Evolutionary conservation across 2,888 invertebrate genomes (phyloP).

Genomic region (Luperina testacea): DNA sequence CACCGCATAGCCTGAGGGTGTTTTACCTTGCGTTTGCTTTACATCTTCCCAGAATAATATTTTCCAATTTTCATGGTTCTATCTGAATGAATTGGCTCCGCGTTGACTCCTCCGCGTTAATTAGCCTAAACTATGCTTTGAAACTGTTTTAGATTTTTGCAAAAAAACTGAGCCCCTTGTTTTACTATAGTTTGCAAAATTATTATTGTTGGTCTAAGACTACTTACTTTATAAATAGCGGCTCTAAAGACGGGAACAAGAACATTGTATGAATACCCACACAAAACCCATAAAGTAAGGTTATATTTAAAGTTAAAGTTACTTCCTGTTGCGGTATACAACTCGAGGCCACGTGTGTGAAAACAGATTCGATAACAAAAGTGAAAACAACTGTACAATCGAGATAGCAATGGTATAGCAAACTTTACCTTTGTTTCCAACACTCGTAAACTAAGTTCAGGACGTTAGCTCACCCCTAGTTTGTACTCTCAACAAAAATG

Average conservation of each 20-base stretch:
- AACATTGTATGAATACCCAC: neutral
- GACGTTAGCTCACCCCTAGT: slow-evolving; percentile 64
- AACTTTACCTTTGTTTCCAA: slow-evolving; percentile 68
- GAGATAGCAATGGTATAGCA: slow-evolving; percentile 59
- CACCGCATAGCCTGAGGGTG: neutral
- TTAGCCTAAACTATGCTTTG: no score
- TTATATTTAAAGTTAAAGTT: slow-evolving; percentile 45
- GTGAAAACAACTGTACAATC: slow-evolving; percentile 65
- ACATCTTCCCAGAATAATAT: neutral
- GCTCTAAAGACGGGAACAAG: neutral
- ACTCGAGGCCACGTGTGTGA: slow-evolving; percentile 33
- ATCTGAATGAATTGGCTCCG: no score
- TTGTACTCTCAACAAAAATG: slow-evolving; percentile 72
- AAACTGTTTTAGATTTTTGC: neutral
- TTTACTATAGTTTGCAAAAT: neutral
- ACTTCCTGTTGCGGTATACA: slow-evolving; percentile 44
- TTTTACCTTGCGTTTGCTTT: neutral
- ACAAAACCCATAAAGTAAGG: slow-evolving; percentile 17
- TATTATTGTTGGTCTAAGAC: neutral
- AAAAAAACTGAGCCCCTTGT: neutral
- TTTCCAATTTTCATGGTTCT: neutral
- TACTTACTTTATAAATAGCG: neutral
- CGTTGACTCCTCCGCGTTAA: neutral
- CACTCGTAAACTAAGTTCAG: slow-evolving; percentile 69
- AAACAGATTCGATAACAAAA: slow-evolving; percentile 50